A percentile compares a stretch with the other conserved stretches of the same genome.
Conservation (phyloP, 2,888 invertebrate genomes). For the Catotricha subobsoleta region DNA sequence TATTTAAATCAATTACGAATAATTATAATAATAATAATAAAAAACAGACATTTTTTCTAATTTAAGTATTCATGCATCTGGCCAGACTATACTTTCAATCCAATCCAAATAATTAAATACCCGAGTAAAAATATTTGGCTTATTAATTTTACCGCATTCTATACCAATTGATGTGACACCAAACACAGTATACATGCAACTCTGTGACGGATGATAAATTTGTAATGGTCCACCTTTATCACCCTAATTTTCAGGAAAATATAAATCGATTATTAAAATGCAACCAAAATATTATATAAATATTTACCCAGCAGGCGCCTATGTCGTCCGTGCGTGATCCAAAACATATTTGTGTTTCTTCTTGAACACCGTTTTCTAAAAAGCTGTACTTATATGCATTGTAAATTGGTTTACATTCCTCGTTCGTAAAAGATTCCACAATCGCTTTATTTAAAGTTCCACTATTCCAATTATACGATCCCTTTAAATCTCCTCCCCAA, state of each 20-base stretch:
- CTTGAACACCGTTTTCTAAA: conserved; percentile 20
- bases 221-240: conserved; percentile 50
- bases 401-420: conserved; percentile 24
- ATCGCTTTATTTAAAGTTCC: conserved; percentile 34
- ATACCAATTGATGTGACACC: conserved; percentile 34
- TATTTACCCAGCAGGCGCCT: conserved; percentile 31
- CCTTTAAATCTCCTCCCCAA: conserved; percentile 29
- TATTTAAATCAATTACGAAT: too few species aligned
- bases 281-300: background rate
- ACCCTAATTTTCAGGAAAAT: conserved; percentile 23
- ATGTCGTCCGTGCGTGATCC: conserved; percentile 12
- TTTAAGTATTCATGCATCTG: too few species aligned
- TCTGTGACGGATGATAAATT: conserved; percentile 18
- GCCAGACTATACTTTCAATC: conserved; percentile 42
- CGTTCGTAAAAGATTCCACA: conserved; percentile 24
- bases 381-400: conserved; percentile 13
- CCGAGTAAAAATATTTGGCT: conserved; percentile 37
- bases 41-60: too few species aligned
- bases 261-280: too few species aligned
- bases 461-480: conserved; percentile 15
- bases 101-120: conserved; percentile 36
- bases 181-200: conserved; percentile 32
- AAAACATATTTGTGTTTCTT: conserved; percentile 32
- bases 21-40: too few species aligned
- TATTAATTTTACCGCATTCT: conserved; percentile 23